These are phyloP conservation scores for Coptotermes formosanus DNA, from an alignment of 1,140 invertebrate genomes.

Conservation along the genomic window DNA sequence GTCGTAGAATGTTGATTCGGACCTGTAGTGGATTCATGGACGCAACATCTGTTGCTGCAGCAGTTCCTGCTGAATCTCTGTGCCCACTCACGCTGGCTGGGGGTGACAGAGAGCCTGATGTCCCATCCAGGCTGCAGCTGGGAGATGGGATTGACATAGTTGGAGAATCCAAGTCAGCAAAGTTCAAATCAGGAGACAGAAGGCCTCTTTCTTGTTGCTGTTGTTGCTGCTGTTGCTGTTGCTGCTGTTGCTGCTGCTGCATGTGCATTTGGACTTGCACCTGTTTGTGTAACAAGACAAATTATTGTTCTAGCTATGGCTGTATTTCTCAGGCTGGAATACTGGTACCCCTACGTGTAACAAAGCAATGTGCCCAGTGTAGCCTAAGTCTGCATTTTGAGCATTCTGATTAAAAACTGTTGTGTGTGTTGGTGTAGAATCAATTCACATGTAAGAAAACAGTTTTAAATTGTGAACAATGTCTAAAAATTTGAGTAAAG, in stretches of 20 bases:
- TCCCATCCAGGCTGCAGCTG: slow-evolving; percentile 65
- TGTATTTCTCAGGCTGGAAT: too few species aligned
- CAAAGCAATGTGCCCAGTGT: too few species aligned
- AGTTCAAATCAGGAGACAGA: slow-evolving; percentile 67
- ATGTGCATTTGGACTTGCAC: slow-evolving; percentile 60
- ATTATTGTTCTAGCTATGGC: too few species aligned
- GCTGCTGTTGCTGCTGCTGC: slow-evolving; percentile 52
- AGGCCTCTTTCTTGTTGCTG: slow-evolving; percentile 56
- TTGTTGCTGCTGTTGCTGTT: slow-evolving; percentile 47
- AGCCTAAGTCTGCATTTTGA: too few species aligned
- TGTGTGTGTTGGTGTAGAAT: too few species aligned
- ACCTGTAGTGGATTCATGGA: slow-evolving; percentile 54
- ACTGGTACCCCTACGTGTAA: too few species aligned
- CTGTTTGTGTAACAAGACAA: not conserved
- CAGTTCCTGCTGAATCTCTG: slow-evolving; percentile 51
- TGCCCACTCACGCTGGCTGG: slow-evolving; percentile 63
- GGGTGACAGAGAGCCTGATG: slow-evolving; percentile 52
- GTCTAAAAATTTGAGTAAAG: too few species aligned
- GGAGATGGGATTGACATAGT: slow-evolving; percentile 76
- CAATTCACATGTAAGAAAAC: too few species aligned
- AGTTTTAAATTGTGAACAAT: too few species aligned
- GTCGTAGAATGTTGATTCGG: slow-evolving; percentile 78
- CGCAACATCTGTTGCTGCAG: slow-evolving; percentile 39
- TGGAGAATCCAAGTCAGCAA: slow-evolving; percentile 67
- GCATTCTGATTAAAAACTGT: too few species aligned